These are phyloP conservation scores for Hydraecia micacea DNA, from an alignment of 2,888 invertebrate genomes.

Conservation along the genomic window DNA sequence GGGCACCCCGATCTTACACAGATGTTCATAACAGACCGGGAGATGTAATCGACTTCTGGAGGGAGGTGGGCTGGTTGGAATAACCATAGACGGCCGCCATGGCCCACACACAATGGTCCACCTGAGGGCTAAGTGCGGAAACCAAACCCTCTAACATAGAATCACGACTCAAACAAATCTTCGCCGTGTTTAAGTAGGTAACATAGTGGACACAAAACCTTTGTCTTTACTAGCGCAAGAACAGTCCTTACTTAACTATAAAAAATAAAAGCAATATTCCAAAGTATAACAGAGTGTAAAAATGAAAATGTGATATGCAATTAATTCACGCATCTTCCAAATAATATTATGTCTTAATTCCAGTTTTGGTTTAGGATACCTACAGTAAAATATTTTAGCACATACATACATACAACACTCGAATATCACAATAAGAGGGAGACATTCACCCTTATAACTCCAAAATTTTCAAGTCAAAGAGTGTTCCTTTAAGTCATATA, in stretches of 20 bases:
- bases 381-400: slow-evolving; percentile 50
- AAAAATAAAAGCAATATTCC: slow-evolving; percentile 51
- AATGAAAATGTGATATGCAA: slow-evolving; percentile 56
- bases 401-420: slow-evolving; percentile 58
- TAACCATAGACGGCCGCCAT: not conserved
- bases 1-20: not conserved
- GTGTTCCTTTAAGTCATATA: slow-evolving; percentile 20
- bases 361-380: slow-evolving; percentile 38
- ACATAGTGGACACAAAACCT: slow-evolving; percentile 50
- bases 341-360: slow-evolving; percentile 43
- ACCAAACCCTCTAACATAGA: not conserved
- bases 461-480: slow-evolving; percentile 29
- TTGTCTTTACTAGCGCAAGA: slow-evolving; percentile 58
- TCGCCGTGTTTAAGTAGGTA: slow-evolving; percentile 43
- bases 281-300: slow-evolving; percentile 35
- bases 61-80: not conserved
- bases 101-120: not conserved
- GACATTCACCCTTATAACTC: slow-evolving; percentile 28
- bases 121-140: not conserved
- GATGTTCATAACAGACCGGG: not conserved
- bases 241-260: slow-evolving; percentile 35
- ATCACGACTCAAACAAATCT: slow-evolving; percentile 51
- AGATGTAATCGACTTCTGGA: not conserved
- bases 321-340: slow-evolving; percentile 41
- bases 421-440: slow-evolving; percentile 62